These are phyloP conservation scores for Tubiluchus corallicola DNA, from an alignment of 2,888 invertebrate genomes.

Conservation along the genomic window DNA sequence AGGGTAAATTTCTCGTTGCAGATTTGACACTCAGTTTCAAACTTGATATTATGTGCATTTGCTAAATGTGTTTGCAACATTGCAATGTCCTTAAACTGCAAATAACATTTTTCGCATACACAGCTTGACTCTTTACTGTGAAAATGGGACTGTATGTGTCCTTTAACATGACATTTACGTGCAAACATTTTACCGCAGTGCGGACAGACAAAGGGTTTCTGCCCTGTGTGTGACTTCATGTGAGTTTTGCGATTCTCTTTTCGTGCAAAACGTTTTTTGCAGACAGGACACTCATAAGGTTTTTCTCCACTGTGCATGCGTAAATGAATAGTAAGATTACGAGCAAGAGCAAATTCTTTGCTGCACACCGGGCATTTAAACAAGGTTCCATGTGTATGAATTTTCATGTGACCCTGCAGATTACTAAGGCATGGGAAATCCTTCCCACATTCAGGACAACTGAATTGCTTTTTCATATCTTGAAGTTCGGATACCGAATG, in stretches of 20 bases:
- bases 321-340: slow-evolving; percentile 28
- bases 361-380: slow-evolving; percentile 30
- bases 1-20: neutral
- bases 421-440: slow-evolving; percentile 33
- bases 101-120: neutral
- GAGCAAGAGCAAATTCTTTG: slow-evolving; percentile 27
- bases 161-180: neutral
- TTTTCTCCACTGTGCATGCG: slow-evolving; percentile 31
- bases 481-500: slow-evolving; percentile 17
- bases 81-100: neutral
- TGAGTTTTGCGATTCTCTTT: slow-evolving; percentile 30
- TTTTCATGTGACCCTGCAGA: slow-evolving; percentile 33
- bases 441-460: slow-evolving; percentile 31
- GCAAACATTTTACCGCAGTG: slow-evolving; percentile 1
- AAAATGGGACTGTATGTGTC: slow-evolving; percentile 5
- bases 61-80: neutral
- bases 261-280: slow-evolving; percentile 28
- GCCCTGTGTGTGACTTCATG: slow-evolving; percentile 26
- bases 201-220: slow-evolving; percentile 1
- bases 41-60: neutral
- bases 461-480: slow-evolving; percentile 18
- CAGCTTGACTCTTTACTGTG: neutral
- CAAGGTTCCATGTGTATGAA: slow-evolving; percentile 26
- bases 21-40: neutral
- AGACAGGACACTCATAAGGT: slow-evolving; percentile 31